Percentiles rank a stretch among this genome's conserved stretches.
These are phyloP conservation scores for Drosophila neoperkinsi DNA, from an alignment of 2,888 invertebrate species.

Conservation along the genomic window DNA sequence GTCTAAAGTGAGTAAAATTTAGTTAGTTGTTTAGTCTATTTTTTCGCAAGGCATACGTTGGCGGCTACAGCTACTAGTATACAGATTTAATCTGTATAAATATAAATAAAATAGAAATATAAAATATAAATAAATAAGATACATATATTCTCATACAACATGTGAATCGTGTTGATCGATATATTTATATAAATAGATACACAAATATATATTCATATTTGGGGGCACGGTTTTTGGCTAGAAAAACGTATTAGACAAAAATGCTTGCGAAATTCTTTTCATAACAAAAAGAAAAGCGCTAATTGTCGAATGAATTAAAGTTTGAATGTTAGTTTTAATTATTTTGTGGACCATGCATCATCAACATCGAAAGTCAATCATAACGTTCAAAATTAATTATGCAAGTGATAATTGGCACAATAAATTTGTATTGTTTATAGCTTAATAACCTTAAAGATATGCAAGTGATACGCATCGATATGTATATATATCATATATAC, in stretches of 20 bases:
- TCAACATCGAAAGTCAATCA: slow-evolving; percentile 12
- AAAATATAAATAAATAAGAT: neutral
- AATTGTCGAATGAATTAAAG: slow-evolving; percentile 54
- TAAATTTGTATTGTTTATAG: slow-evolving; percentile 25
- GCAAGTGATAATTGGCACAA: slow-evolving; percentile 54
- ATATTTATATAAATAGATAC: slow-evolving; percentile 1
- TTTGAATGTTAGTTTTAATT: neutral
- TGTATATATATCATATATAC: neutral
- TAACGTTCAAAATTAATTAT: slow-evolving; percentile 14
- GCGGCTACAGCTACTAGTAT: neutral
- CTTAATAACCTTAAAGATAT: neutral
- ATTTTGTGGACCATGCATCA: slow-evolving; percentile 9
- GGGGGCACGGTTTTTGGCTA: slow-evolving; percentile 60
- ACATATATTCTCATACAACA: slow-evolving; percentile 46
- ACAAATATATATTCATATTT: neutral
- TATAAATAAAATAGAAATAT: neutral
- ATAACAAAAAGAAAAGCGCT: slow-evolving; percentile 32
- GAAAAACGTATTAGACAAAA: slow-evolving; percentile 59
- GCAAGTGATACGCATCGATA: neutral
- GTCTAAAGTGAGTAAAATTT: no score
- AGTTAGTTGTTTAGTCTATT: neutral
- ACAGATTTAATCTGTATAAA: neutral
- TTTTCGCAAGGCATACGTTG: neutral
- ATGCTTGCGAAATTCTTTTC: slow-evolving; percentile 37
- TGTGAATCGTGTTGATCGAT: slow-evolving; percentile 36